Base-by-base conservation (phyloP, 2,888 invertebrate species). In the Aleiodes alternator region DNA sequence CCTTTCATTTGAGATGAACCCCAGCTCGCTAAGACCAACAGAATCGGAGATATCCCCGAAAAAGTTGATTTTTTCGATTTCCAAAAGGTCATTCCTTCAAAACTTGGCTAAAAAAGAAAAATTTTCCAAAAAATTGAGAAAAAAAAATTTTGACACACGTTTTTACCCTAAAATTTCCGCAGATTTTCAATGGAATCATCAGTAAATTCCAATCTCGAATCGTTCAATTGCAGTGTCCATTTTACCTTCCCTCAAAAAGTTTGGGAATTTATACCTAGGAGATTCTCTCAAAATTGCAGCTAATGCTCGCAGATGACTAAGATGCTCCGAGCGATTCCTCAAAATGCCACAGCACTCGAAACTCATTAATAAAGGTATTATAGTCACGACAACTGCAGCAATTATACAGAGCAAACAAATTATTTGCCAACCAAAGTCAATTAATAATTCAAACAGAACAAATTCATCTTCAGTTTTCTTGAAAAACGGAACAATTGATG, bases 321-420 rank as follows among this genome's bases (percentile, higher is more conserved):
- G 51, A 55, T 80, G 79, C 75, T 87, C 86, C 14, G 84, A 82
- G 50, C 82, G 80, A 69, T 87, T 87, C 34, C 86, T 81, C 14
- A 87, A 77, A 34, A 85, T 16, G 0, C 82, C 83, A 23, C 79
- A 70, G 14, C 34, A 69, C 16, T 84, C 78, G 8, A 87, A 77
- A 6, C 73, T 5, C 9, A 72, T 48, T 70, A 86, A 84, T 0
- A 80, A 43, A 4, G 80, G 16, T 7, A 74, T 59, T 80, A 86
- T 81, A 0, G 84, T 81, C 4, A 81, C 4, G 4, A 53, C 23
- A 31, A 81, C 57, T 6, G 84, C 57, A 2, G 72, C 66, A n/a
- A 80, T n/a, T 16, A 86, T 57, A 57, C 82, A 81, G 6, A 84
- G 79, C 9, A 72, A 51, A 51, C 73, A 73, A 69, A 81, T 73